Percentiles rank a stretch among this genome's conserved stretches.
phyloP scores from a whole-genome alignment of 2,113 vertebrate species.

The Isichthys henryi region DNA sequence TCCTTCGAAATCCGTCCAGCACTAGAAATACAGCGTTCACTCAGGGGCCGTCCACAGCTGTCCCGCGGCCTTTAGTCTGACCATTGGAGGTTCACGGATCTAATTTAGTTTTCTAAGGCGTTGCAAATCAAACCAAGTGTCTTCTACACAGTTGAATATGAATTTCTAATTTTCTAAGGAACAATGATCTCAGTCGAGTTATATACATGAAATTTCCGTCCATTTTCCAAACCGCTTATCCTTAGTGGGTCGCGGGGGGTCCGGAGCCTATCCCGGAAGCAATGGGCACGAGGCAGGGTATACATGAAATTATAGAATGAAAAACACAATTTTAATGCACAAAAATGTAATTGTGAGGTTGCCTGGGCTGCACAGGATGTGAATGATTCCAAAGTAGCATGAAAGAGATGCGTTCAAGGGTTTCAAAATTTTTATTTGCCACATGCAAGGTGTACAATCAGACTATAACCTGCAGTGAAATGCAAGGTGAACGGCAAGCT shows the following conservation, averaged over 20 bases:
- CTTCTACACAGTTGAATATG: not conserved
- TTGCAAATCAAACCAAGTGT: not conserved
- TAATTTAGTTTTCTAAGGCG: not conserved
- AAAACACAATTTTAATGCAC: not conserved
- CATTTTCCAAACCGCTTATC: too few relatives aligned
- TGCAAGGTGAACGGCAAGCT: not conserved
- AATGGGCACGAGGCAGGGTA: too few relatives aligned
- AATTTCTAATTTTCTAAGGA: not conserved
- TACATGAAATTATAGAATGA: not conserved
- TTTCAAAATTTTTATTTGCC: not conserved
- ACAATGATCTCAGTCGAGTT: not conserved
- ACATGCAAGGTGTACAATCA: not conserved
- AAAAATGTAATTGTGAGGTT: not conserved
- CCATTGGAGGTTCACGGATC: not conserved
- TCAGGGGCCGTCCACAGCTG: not conserved
- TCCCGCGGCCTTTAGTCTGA: not conserved
- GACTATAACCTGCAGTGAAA: not conserved
- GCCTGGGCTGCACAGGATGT: not conserved
- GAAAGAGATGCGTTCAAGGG: not conserved
- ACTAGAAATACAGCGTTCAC: not conserved
- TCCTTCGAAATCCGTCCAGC: not conserved
- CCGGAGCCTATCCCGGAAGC: too few relatives aligned
- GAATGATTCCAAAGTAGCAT: not conserved
- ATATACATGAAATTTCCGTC: not conserved
- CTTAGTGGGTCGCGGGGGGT: too few relatives aligned